Base-by-base conservation (phyloP, 2,113 vertebrate species). In the Saguinus imperator region DNA sequence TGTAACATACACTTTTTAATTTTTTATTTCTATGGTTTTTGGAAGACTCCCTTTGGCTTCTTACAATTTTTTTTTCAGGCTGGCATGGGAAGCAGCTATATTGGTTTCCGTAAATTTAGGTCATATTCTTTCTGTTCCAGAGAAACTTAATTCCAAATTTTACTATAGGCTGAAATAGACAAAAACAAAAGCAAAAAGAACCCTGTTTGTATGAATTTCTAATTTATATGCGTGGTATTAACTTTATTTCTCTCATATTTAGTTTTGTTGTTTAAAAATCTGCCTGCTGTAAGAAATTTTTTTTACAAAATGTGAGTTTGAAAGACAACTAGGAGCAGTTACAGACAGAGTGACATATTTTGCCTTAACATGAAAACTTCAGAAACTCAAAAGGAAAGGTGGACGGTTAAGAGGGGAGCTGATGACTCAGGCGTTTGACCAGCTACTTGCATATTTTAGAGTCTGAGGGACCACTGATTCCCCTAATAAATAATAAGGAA, bases 241-340 rank as follows among this genome's bases (percentile, higher is more conserved):
- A n/a, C 70, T 88, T 96, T 9, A 61, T 94, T 83, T 90, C 18
- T 61, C 3, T 58, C 21, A 16, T 45, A 43, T 21, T 95, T 83
- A 66, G 8, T 45, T 94, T 61, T 80, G 20, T 81, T 91, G 13
- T 93, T 92, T 80, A 95, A 89, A 87, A 32, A 48, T 50, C 23
- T 92, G 64, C 11, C 50, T 82, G 5, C 2, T 61, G 1, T 61
- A 82, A 43, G 17, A 79, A 64, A 48, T 61, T 66, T 73, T 80
- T 80, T 50, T 75, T 40, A 75, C 48, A 43, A 80, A 93, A 72
- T 64, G 27, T 55, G 9, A 29, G 35, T 87, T 94, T 55, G 18
- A 73, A 93, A 92, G 58, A 80, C 35, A 91, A 16, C 27, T 75
- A 57, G 37, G 3, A 75, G 29, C 4, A 45, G 76, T 68, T 87